These are phyloP conservation scores for Mastigias papua DNA, from an alignment of 30 jellyfish, hydroid and myxozoan species.

Conservation along the genomic window DNA sequence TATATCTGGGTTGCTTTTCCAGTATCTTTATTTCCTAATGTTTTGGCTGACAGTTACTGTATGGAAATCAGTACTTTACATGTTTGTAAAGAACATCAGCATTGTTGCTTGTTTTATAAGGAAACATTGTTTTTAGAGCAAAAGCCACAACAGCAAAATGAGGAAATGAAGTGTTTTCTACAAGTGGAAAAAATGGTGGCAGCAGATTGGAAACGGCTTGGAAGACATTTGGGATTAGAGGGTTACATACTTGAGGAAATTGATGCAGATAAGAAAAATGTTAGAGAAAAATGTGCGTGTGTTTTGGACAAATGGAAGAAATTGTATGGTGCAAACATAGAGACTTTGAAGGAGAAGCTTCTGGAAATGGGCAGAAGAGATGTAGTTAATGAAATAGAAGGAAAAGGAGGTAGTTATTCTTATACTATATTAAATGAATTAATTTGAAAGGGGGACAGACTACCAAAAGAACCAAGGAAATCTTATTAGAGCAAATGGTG, in stretches of 20 bases:
- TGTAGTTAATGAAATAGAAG: slow-evolving; percentile 6
- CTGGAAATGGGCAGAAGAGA: slow-evolving; percentile 29
- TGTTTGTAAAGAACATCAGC: too few relatives aligned
- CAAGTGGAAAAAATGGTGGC: slow-evolving; percentile 24
- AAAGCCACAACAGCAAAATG: not conserved
- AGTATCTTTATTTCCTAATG: too few relatives aligned
- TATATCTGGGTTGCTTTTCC: too few relatives aligned
- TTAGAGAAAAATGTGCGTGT: slow-evolving; percentile 6
- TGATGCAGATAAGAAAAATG: not conserved
- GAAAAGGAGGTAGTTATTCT: slow-evolving; percentile 21
- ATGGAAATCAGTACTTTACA: too few relatives aligned
- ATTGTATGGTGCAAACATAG: slow-evolving; percentile 1
- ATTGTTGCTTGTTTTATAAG: not conserved
- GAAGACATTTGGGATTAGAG: slow-evolving; percentile 29
- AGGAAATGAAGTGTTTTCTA: not conserved
- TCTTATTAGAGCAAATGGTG: too few relatives aligned
- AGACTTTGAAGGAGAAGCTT: slow-evolving; percentile 12
- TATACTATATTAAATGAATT: too few relatives aligned
- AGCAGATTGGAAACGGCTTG: slow-evolving; percentile 58
- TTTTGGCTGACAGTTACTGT: too few relatives aligned
- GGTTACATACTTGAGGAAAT: slow-evolving; percentile 18
- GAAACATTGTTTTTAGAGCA: not conserved
- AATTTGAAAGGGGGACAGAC: too few relatives aligned
- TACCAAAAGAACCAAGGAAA: too few relatives aligned
- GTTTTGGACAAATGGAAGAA: slow-evolving; percentile 22